phyloP scores from a whole-genome alignment of 2,113 vertebrate genomes.

The Brachypteracias leptosomus region DNA sequence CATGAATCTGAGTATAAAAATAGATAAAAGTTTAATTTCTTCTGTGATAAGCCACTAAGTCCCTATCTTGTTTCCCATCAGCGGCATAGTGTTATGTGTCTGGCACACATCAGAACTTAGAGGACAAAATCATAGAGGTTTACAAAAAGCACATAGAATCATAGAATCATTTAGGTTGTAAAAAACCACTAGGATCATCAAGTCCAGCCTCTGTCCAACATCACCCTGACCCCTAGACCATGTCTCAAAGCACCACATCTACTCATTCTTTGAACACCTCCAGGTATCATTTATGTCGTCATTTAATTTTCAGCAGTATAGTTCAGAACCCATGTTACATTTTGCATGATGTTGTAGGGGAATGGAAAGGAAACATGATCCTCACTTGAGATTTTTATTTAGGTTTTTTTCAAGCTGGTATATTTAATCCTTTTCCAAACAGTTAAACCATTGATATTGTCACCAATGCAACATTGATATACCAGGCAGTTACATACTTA shows the following conservation, averaged over 20 bases:
- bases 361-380: not conserved
- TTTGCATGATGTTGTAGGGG: not conserved
- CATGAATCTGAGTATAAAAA: not conserved
- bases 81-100: accelerated
- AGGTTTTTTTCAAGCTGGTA: not conserved
- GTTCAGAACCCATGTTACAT: not conserved
- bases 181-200: too few relatives aligned
- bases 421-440: not conserved
- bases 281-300: not conserved
- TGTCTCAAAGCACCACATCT: too few relatives aligned
- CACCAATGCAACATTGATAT: not conserved
- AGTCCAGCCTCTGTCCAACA: too few relatives aligned
- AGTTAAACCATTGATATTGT: not conserved
- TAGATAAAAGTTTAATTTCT: not conserved
- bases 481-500: not conserved
- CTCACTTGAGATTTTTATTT: not conserved
- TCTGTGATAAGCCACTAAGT: not conserved
- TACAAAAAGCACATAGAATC: too few relatives aligned
- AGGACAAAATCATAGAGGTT: not conserved
- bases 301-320: not conserved
- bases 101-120: not conserved
- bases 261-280: too few relatives aligned
- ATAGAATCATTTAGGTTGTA: too few relatives aligned
- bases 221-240: too few relatives aligned
- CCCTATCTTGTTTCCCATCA: not conserved